Conservation (phyloP, 2,797 vertebrate genomes). For the Channa striata region DNA sequence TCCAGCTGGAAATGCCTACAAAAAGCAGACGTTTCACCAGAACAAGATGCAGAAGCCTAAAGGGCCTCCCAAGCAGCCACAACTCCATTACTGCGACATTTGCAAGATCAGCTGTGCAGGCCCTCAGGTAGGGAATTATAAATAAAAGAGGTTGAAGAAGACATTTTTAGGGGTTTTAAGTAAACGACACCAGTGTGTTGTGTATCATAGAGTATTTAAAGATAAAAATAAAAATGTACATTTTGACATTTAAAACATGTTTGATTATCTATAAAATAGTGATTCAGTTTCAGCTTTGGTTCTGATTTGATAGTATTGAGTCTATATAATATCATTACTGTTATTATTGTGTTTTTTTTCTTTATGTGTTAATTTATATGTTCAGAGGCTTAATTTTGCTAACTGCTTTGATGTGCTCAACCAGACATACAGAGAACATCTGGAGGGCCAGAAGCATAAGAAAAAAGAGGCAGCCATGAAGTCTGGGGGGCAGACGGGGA, state of each 20-base stretch:
- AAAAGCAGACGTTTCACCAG: conserved; percentile 81
- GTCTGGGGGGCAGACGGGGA: conserved; percentile 69
- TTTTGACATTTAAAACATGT: background rate
- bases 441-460: conserved; percentile 90
- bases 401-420: conserved; percentile 14
- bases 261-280: background rate
- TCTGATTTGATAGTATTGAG: too few relatives aligned
- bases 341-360: background rate
- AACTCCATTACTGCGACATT: conserved; percentile 90
- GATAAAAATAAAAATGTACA: background rate
- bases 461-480: conserved; percentile 88
- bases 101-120: conserved; percentile 92
- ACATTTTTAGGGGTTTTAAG: background rate
- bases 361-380: background rate
- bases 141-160: background rate
- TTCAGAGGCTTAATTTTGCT: background rate
- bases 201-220: background rate
- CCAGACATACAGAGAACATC: conserved; percentile 87
- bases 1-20: conserved; percentile 69
- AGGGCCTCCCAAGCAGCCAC: conserved; percentile 83
- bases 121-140: conserved; percentile 83
- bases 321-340: background rate
- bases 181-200: background rate
- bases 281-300: too few relatives aligned
- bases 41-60: conserved; percentile 84